Base-by-base conservation (phyloP, 2,797 vertebrate genomes). In the Sandelia bainsii region DNA sequence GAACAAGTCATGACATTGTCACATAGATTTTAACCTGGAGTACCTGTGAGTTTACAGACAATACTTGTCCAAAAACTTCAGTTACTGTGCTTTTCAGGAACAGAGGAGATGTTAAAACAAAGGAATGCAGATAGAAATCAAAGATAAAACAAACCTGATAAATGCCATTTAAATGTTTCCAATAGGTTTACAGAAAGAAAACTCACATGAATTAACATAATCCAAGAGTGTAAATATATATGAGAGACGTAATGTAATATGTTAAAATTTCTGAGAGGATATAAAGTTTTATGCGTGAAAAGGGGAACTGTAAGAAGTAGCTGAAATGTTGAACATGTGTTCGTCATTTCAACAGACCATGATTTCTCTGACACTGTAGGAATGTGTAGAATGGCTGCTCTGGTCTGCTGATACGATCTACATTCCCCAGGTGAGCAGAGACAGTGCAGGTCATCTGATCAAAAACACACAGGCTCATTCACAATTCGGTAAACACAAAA, bases 361-460 rank as follows among this genome's bases (percentile, higher is more conserved):
- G 40, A 69, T 79, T 78, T 67, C 60, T 84, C 74, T 71, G 34
- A 52, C 37, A 58, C 63, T 17, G 14, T 20, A 75, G 80, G 88
- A 83, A 89, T 85, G 85, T 62, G 62, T 64, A 72, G 72, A 81
- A 80, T 65, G 49, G 46, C 72, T 73, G 68, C 82, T 89, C 72
- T 77, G 78, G 69, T 62, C 44, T 44, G 50, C 62, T 80, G 90
- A 89, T 89, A 83, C 50, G 65, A 92, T 90, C 89, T 68, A 60
- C 82, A 87, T 91, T 84, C 83, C 66, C 51, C 81, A 64, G 59
- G 77, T 87, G 62, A 80, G 62, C 37, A 17, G 69, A 42, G 72
- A 61, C 70, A 54, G 53, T 32, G 56, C 27, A 0, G 64, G 61
- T 83, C 70, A 79, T 68, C 61, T 62, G 58, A 77, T 60, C 48